These are phyloP conservation scores for Triops cancriformis DNA, from an alignment of 1,140 invertebrate genomes.

Conservation along the genomic window DNA sequence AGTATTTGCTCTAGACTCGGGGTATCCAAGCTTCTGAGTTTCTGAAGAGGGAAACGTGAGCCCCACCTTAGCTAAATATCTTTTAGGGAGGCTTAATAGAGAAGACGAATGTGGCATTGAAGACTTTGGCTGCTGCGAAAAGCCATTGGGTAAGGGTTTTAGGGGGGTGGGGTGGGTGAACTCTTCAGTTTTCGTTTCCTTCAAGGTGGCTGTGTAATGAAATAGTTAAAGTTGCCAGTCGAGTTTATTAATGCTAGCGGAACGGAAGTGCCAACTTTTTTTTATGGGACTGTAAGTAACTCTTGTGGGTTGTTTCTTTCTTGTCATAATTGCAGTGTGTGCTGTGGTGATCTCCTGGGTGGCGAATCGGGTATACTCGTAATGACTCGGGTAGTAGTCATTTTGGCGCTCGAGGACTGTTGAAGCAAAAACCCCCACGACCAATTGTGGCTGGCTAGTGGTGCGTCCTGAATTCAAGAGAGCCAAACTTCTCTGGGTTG, in stretches of 20 bases:
- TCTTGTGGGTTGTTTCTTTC: too few relatives aligned
- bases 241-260: too few relatives aligned
- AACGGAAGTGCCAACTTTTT: too few relatives aligned
- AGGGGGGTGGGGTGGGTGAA: too few relatives aligned
- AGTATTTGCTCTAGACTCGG: background rate
- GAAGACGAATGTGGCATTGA: background rate
- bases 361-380: background rate
- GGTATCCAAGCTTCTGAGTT: background rate
- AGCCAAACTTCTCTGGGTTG: background rate
- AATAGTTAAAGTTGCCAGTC: too few relatives aligned
- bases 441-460: background rate
- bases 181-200: too few relatives aligned
- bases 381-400: background rate
- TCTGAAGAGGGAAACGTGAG: background rate
- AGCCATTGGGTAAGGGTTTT: too few relatives aligned
- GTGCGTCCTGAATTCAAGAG: too few relatives aligned
- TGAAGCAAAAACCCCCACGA: background rate
- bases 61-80: background rate
- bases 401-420: background rate
- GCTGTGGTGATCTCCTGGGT: background rate
- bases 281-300: too few relatives aligned
- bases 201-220: too few relatives aligned
- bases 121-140: too few relatives aligned
- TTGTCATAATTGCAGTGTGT: background rate
- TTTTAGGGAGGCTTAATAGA: background rate